Base-by-base conservation (phyloP, 2,888 invertebrate genomes). In the Sarcophaga carnaria region DNA sequence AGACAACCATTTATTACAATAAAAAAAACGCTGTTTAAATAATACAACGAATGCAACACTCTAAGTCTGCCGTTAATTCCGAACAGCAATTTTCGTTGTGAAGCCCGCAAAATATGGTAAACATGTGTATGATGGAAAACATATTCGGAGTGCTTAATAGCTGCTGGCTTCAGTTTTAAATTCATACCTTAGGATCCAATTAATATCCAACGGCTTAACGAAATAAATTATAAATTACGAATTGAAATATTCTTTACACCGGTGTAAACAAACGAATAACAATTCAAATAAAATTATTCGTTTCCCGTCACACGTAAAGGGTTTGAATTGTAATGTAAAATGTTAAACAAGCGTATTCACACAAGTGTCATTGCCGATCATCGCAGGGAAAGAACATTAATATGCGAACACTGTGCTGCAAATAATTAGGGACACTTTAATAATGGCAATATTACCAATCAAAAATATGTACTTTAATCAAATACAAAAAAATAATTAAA, bases 1-100 rank as follows among this genome's bases (percentile, higher is more conserved):
- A 87, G 79, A 85, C 82, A 87, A 86, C 81, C 63, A 87, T 87
- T 84, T 72, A 87, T 87, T 81, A 79, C 63, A 70, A 45, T 80
- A 66, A 71, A 70, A 45, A 66, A 70, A 69, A 71, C 25, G 47
- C 20, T 47, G 4, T n/a, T 37, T 45, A 14, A 62, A n/a, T 14
- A 12, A 66, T 14, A 54, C 54, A 54, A 17, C 17, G 2, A 12
- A 66, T 14, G 17, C 17, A 54, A 2, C 2, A 3, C 14, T 49
- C 3, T 22, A 37, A 6, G 37, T 14, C 49, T 14, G 49, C 14
- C 4, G 3, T 49, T 49, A 14, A 14, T 49, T 14, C 11, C 14
- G 14, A 49, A 14, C 54, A 54, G 17, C 54, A 12, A 37, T 37
- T 37, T 37, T 37, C 37, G 8, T 8, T 37, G 8, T 37, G 10